These are phyloP conservation scores for Ochropleura plecta DNA, from an alignment of 2,888 invertebrate genomes.

Conservation along the genomic window DNA sequence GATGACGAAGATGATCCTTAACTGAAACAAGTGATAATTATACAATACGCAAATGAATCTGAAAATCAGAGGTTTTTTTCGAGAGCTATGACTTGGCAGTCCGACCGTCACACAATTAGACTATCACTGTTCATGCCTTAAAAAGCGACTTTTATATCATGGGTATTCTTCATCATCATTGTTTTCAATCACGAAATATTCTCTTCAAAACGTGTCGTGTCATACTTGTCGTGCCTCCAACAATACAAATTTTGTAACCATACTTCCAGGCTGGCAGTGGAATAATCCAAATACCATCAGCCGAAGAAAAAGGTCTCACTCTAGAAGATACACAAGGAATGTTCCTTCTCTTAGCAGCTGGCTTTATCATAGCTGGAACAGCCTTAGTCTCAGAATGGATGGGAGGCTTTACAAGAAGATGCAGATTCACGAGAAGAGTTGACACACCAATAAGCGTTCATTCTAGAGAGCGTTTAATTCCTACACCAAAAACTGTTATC, in stretches of 20 bases:
- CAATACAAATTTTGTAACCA: not conserved
- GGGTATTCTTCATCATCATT: not conserved
- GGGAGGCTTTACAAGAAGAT: constrained; percentile 92
- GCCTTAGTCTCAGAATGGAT: constrained; percentile 93
- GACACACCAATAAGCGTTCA: constrained; percentile 62
- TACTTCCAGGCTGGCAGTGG: constrained; percentile 83
- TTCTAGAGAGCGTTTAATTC: constrained; percentile 73
- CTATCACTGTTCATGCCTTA: no score
- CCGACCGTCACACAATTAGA: no score
- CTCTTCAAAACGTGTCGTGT: not conserved
- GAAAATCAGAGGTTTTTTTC: no score
- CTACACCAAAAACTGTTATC: constrained; percentile 65
- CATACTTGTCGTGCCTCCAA: not conserved
- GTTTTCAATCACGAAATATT: not conserved
- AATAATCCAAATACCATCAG: constrained; percentile 81
- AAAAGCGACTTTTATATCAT: not conserved
- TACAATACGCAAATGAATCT: no score
- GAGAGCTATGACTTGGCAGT: no score
- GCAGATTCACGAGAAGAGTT: constrained; percentile 78
- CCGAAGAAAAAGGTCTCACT: constrained; percentile 94
- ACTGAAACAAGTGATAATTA: no score
- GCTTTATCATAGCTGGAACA: constrained; percentile 92
- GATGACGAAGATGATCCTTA: no score
- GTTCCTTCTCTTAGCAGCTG: constrained; percentile 93
- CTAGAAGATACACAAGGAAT: constrained; percentile 96